These are phyloP conservation scores for Hypercompe scribonia DNA, from an alignment of 2,888 invertebrate genomes.

Conservation along the genomic window DNA sequence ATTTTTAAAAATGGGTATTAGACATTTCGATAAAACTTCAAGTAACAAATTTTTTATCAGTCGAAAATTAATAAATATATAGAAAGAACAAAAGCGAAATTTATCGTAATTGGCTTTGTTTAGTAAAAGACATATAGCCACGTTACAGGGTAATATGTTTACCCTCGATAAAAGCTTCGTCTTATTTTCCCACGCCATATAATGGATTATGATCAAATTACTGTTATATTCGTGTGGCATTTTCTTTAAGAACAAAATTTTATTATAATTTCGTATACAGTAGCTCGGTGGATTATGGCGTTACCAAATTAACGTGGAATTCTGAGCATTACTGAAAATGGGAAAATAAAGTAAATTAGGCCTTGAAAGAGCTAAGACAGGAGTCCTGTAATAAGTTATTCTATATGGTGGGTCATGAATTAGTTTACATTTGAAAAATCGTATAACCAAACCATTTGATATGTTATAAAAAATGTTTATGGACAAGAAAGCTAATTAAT, in stretches of 20 bases:
- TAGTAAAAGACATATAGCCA: conserved; percentile 27
- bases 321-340: background rate
- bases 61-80: conserved; percentile 15
- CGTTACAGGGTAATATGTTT: conserved; percentile 33
- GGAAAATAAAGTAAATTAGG: background rate
- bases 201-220: conserved; percentile 22
- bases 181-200: conserved; percentile 12
- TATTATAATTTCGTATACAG: background rate
- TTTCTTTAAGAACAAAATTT: conserved; percentile 1
- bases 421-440: too few relatives aligned
- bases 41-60: conserved; percentile 15
- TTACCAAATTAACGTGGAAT: background rate
- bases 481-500: too few relatives aligned
- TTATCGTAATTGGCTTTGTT: conserved; percentile 15
- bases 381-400: too few relatives aligned
- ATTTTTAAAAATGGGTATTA: background rate
- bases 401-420: too few relatives aligned
- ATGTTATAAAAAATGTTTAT: too few relatives aligned
- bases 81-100: conserved; percentile 28
- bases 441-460: too few relatives aligned
- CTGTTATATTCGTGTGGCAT: background rate
- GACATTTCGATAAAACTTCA: conserved; percentile 13
- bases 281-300: background rate
- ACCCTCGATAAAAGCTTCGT: conserved; percentile 10
- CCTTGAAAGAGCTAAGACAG: background rate